Base-by-base conservation (phyloP, 2,888 invertebrate species). In the Dascillus cervinus region DNA sequence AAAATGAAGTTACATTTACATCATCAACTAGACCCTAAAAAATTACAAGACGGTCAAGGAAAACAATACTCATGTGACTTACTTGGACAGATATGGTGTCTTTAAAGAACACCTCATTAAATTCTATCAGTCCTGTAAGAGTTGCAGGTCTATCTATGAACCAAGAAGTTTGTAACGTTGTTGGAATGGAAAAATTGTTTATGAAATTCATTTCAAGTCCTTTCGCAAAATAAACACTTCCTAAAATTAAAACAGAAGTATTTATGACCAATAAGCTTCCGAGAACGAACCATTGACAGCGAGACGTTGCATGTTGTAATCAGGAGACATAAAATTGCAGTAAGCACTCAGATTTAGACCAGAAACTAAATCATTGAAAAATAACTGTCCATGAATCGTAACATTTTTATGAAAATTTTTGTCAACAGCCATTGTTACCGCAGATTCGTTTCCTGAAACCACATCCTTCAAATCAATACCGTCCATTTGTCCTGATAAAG, bases 1-100 rank as follows among this genome's bases (percentile, higher is more conserved):
- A 55, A 22, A 76, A 46, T 43, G 64, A 56, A 4, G 60, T 52
- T 27, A 76, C 47, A 42, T 68, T 55, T 6, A 68, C 56, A 13
- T 65, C 66, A 44, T 69, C 69, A 1, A 74, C 42, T 3, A 50
- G 53, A 12, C 70, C 70, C 73, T 76, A 33, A 41, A 56, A 31
- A 13, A 17, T 17, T 17, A 8, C 17, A 8, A 6, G 8, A 17
- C 8, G 4, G 8, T 17, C 8, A 17, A 8, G 17, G 17, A 17
- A 4, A 8, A 17, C 8, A 4, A 17, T 17, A 17, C 17, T 8
- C 17, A 17, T 17, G n/a, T n/a, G n/a, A n/a, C 47, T 56, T 52
- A 68, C 67, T 14, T 48, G 39, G 20, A 64, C 41, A 3, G 34
- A 37, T 6, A 63, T 26, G 5, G 58, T 43, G 22, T 55, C 50